Base-by-base conservation (phyloP, 2,113 vertebrate species). In the Phrynocephalus versicolor region DNA sequence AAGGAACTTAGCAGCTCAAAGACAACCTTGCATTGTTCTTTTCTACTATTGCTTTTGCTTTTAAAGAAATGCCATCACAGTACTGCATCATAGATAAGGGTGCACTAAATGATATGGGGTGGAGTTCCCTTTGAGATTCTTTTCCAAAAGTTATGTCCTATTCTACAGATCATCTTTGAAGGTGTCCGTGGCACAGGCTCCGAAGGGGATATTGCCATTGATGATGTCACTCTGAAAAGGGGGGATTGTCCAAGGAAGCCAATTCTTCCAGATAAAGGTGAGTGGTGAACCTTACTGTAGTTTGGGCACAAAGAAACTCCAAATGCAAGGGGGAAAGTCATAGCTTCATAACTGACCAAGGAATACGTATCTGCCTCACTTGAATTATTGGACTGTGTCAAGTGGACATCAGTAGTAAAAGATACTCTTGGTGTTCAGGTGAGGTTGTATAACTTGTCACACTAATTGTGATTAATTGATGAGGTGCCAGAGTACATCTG, bases 201-300 rank as follows among this genome's bases (percentile, higher is more conserved):
- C 0, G 97, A 99, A 92, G 98, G 98, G 19, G 98, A 99, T 91
- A 99, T 99, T 64, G 98, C 98, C 91, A 98, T 99, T 0, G 98
- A 99, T 2, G 98, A 99, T 0, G 97, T 99, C 91, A 98, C 97
- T 70, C 96, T 99, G 94, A 99, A 97, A 91, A 97, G 97, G 51
- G 98, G 98, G 55, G 98, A 98, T 73, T 99, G 98, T 91, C 96
- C 96, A 21, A 94, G 95, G 91, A 97, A 95, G 90, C 94, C 94
- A 82, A 41, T 94, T 89, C 94, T 95, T 81, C 96, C 96, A 0
- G 96, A 95, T 87, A 97, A 97, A 92, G 96, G 97, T 97, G 77
- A 92, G 90, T 83, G 2, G 12, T 2, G 15, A 35, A 0, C 0
- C 0, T 0, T n/a, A 16, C 16, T 0, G 0, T 8, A 45, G 13